Evolutionary conservation across 2,888 invertebrate genomes (phyloP), one percentile per base, ranked within the genome.

Genomic region (Tyria jacobaeae): DNA sequence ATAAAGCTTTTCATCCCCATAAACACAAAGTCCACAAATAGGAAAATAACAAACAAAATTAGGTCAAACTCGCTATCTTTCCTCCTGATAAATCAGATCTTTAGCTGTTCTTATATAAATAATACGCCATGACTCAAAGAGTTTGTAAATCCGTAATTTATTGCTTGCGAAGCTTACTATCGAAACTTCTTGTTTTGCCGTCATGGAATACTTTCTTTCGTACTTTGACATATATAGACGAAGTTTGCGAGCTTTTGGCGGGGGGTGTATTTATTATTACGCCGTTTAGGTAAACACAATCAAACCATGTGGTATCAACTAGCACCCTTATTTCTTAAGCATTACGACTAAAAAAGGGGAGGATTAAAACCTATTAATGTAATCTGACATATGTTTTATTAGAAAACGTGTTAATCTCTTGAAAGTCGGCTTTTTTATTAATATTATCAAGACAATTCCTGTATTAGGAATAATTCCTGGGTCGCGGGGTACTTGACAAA

Each of bases 91-190:
- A 60, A 50, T 59, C 54, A 55, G 53, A 24, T 50, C 54, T 34
- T 56, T 47, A 63, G 39, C 51, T 63, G 48, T 25, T 2, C 35
- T 27, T 9, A 51, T 51, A 58, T 39, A 62, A 49, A 59, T 53
- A 60, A 59, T 39, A 41, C 27, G 35, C 27, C 21, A 25, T 54
- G 57, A 60, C 41, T 54, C 51, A 12, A 24, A 48, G 51, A 61
- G 56, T 58, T 69, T 39, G 35, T 51, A 60, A 55, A 51, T 56
- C 25, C 35, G 57, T 66, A 51, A 74, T 75, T 71, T 71, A 68
- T 71, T 52, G 44, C 52, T n/a, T n/a, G 14, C 15, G 5, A 12
- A 60, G 49, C 62, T 49, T 34, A 41, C 44, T 59, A 50, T 52
- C 53, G 44, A 34, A 9, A 24, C 37, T 72, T 62, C 37, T 59